Evolutionary conservation across 92 coral and sea anemone species (phyloP), one percentile per base, ranked within the genome.

Genomic region (Siderastrea siderea): DNA sequence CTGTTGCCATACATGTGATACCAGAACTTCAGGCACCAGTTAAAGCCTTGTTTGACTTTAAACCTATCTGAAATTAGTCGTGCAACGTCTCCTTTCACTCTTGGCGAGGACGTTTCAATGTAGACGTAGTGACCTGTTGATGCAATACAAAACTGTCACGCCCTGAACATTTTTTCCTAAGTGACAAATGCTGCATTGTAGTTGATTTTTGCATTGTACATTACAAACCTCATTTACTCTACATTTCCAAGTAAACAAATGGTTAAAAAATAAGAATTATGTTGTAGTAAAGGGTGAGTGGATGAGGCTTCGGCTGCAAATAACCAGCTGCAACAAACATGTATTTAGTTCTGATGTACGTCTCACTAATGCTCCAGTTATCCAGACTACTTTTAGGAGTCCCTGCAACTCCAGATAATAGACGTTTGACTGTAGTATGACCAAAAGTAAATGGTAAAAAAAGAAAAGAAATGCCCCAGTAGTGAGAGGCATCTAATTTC

Each of bases 21-120:
- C 98, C 98, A 97, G 94, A 97, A 97, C 1, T 74, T 88, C 66
- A 97, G 64, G 78, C 99, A 97, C 98, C 98, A 97, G 43, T 82
- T 92, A 57, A 70, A 93, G 73, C 93, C 83, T 4, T 92, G 87
- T 17, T 75, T 85, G 47, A 93, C 93, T 66, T 93, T 87, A 71
- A 95, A 95, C 9, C 95, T 91, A 68, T 96, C 99, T 14, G 98
- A 95, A 3, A 92, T 71, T 65, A 97, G 75, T 84, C 96, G 83
- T 3, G 99, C 99, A 7, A 72, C 38, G 26, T 97, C 99, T 47
- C 98, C 98, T 58, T 52, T 49, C 43, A 16, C 79, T 47, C 99
- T 91, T 1, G 99, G 99, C 3, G 52, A 92, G 5, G 99, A 97
- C 0, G 97, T 68, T 74, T 97, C 99, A 26, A 95, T 95, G 86